Percentiles rank a stretch among this genome's conserved stretches.
Conservation (phyloP, 92 coral and sea anemone genomes). For the Galaxea fascicularis region DNA sequence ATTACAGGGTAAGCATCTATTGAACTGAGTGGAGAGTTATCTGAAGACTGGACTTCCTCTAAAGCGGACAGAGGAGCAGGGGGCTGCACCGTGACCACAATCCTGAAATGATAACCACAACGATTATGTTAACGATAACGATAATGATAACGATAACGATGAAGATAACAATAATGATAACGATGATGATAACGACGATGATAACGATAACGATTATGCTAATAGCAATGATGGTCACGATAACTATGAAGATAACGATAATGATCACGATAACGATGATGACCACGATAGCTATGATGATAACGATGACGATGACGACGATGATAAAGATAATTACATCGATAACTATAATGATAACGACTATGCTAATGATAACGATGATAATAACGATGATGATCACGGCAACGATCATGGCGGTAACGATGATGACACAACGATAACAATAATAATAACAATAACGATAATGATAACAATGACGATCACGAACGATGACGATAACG, state of each 20-base stretch:
- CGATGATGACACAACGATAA: not conserved
- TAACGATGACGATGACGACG: no score
- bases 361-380: not conserved
- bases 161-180: not conserved
- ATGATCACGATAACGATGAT: not conserved
- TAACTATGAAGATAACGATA: not conserved
- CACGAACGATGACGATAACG: not conserved
- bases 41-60: conserved; percentile 84
- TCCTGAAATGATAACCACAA: conserved; percentile 44
- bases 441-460: no score
- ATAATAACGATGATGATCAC: not conserved
- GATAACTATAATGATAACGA: not conserved
- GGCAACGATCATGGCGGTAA: not conserved
- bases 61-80: conserved; percentile 87
- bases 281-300: not conserved
- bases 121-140: not conserved
- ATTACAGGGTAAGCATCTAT: conserved; percentile 94
- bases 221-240: no score
- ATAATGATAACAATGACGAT: not conserved
- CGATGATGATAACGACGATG: not conserved
- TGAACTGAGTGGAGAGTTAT: conserved; percentile 95
- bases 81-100: conserved; percentile 85
- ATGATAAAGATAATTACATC: not conserved
- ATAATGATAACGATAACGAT: not conserved
- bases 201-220: not conserved